These are phyloP conservation scores for Apamea anceps DNA, from an alignment of 2,888 invertebrate species.

Conservation along the genomic window DNA sequence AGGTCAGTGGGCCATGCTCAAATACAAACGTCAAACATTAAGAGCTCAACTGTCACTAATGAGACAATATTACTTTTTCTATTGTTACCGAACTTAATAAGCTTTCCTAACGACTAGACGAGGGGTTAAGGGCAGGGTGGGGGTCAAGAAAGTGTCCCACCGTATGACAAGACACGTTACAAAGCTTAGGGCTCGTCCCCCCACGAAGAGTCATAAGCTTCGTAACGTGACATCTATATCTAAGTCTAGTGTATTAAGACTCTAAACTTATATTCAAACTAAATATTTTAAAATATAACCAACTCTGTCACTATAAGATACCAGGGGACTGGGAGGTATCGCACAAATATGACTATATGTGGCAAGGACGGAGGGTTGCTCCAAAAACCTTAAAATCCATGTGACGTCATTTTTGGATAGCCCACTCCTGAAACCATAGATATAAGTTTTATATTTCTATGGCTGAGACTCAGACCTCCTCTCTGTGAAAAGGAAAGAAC, in stretches of 20 bases:
- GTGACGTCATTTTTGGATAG: neutral
- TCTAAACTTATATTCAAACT: neutral
- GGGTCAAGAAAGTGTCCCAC: neutral
- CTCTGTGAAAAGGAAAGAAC: neutral
- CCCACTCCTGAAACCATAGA: neutral
- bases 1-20: too few species aligned
- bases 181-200: neutral
- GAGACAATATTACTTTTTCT: too few species aligned
- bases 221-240: neutral
- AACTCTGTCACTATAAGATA: neutral
- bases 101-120: too few species aligned
- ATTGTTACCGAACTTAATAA: too few species aligned
- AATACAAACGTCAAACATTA: too few species aligned
- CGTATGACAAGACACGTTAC: neutral
- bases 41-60: too few species aligned
- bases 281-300: neutral
- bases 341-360: too few species aligned
- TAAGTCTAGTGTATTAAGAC: neutral
- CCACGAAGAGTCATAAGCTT: neutral
- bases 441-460: too few species aligned
- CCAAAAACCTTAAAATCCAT: neutral
- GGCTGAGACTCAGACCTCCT: neutral
- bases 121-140: neutral
- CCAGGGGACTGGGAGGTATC: too few species aligned
- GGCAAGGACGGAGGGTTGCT: too few species aligned